Percentiles rank a stretch among this genome's conserved stretches.
Evolutionary conservation across 2,797 vertebrate species (phyloP).

Genomic region (Coregonus sp.): DNA sequence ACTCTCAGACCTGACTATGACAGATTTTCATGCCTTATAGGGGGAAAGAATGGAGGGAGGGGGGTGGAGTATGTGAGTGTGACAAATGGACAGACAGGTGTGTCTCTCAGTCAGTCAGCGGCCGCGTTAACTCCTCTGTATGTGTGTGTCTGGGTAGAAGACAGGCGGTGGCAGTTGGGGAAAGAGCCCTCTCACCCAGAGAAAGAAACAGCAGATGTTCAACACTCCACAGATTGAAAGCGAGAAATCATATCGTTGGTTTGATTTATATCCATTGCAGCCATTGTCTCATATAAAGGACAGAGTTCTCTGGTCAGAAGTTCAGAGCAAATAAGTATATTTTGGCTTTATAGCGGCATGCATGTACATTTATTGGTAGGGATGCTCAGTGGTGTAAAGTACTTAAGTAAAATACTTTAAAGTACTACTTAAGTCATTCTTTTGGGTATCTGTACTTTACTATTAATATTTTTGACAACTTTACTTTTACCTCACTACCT

Average conservation of each 20-base stretch:
- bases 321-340: neutral
- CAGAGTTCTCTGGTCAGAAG: neutral
- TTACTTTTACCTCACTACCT: too few relatives aligned
- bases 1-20: slow-evolving; percentile 9
- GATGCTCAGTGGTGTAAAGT: neutral
- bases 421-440: too few relatives aligned
- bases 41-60: slow-evolving; percentile 9
- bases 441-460: too few relatives aligned
- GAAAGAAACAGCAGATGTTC: slow-evolving; percentile 18
- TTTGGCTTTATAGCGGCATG: neutral
- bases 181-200: slow-evolving; percentile 21
- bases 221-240: neutral
- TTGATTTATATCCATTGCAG: neutral
- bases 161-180: neutral
- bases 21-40: neutral
- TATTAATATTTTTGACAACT: too few relatives aligned
- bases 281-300: too few relatives aligned
- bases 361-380: neutral
- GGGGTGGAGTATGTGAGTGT: slow-evolving; percentile 28
- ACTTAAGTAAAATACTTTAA: too few relatives aligned
- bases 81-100: slow-evolving; percentile 73
- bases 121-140: slow-evolving; percentile 4
- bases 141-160: slow-evolving; percentile 22
- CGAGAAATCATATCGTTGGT: neutral
- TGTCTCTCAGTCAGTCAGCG: slow-evolving; percentile 28